Percentiles rank a stretch among this genome's conserved stretches.
These are phyloP conservation scores for Quadroppia sp. DNA, from an alignment of 2,888 invertebrate species.

Conservation along the genomic window DNA sequence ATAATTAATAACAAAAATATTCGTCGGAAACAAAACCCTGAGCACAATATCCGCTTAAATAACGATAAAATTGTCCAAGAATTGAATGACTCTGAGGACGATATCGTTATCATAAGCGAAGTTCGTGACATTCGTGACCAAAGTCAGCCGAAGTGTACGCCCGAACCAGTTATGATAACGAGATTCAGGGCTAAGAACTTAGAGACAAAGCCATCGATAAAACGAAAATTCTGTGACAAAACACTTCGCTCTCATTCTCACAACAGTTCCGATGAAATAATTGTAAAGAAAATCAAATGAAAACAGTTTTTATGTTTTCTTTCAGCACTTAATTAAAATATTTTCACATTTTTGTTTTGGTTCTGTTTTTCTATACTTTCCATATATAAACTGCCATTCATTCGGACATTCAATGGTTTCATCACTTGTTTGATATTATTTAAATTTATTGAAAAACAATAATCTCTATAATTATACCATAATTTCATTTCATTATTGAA, in stretches of 20 bases:
- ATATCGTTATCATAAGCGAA: slow-evolving; percentile 10
- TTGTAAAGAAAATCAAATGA: slow-evolving; percentile 9
- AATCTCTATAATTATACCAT: too few relatives aligned
- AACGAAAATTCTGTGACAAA: neutral
- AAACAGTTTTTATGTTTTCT: neutral
- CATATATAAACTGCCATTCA: too few relatives aligned
- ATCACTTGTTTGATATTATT: too few relatives aligned
- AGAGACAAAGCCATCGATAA: neutral
- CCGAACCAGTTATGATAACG: neutral
- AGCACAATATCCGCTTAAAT: neutral
- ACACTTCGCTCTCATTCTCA: neutral
- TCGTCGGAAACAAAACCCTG: neutral
- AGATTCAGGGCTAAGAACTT: neutral
- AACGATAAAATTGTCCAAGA: neutral
- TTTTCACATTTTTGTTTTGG: neutral
- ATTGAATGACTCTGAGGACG: neutral
- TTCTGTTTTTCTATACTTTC: too few relatives aligned
- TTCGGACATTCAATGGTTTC: too few relatives aligned
- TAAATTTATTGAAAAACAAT: too few relatives aligned
- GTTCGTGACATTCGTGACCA: neutral
- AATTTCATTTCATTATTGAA: too few relatives aligned
- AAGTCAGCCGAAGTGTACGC: neutral
- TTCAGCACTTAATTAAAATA: neutral
- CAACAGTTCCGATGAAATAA: neutral
- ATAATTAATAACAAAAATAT: neutral